Evolutionary conservation across 2,888 invertebrate genomes (phyloP).

Genomic region (Conchocele bisecta): DNA sequence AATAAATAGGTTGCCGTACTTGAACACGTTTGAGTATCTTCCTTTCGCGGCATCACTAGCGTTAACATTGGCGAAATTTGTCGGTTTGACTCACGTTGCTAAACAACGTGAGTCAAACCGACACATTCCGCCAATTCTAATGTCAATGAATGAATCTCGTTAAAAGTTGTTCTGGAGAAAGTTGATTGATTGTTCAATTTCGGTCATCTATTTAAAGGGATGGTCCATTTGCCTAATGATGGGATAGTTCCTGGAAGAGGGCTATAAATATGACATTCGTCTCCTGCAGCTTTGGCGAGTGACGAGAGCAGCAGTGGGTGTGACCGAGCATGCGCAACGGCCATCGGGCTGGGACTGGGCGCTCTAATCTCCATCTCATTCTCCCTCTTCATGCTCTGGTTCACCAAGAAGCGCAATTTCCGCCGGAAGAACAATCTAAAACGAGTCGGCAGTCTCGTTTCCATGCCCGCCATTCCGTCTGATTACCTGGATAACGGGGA

Average conservation of each 20-base stretch:
- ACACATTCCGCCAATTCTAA: too few relatives aligned
- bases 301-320: slow-evolving; percentile 31
- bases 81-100: too few relatives aligned
- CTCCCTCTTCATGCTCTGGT: slow-evolving; percentile 57
- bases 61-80: too few relatives aligned
- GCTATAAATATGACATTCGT: background rate
- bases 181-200: too few relatives aligned
- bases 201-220: too few relatives aligned
- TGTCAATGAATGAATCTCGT: too few relatives aligned
- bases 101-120: too few relatives aligned
- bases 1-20: too few relatives aligned
- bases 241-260: background rate
- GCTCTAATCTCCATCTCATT: slow-evolving; percentile 56
- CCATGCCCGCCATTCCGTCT: slow-evolving; percentile 80
- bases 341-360: slow-evolving; percentile 59
- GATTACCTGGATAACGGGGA: slow-evolving; percentile 79
- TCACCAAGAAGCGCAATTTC: slow-evolving; percentile 62
- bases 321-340: slow-evolving; percentile 55
- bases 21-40: too few relatives aligned
- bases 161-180: too few relatives aligned
- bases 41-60: too few relatives aligned
- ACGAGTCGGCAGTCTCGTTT: slow-evolving; percentile 77
- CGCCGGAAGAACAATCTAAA: slow-evolving; percentile 69
- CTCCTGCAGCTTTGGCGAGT: slow-evolving; percentile 28
- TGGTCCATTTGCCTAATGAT: background rate